These are phyloP conservation scores for Pelusios castaneus DNA, from an alignment of 2,113 vertebrate species.

Conservation along the genomic window DNA sequence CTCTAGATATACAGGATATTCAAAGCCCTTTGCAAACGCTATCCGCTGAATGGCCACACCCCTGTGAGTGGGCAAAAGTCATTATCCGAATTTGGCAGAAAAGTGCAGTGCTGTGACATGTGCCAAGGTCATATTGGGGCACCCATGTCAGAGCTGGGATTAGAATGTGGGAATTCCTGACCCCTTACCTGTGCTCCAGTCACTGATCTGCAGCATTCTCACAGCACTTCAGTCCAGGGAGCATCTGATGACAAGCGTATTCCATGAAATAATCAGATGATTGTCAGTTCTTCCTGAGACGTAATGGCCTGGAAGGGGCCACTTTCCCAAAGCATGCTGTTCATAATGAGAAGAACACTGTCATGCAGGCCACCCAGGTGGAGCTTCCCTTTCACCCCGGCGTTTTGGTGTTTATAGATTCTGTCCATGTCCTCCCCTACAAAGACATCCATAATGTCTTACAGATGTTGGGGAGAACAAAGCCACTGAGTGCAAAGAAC, in stretches of 20 bases:
- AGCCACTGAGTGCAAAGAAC: constrained; percentile 54
- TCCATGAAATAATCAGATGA: neutral
- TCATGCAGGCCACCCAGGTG: constrained; percentile 69
- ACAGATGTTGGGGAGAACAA: constrained; percentile 73
- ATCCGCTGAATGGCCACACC: neutral
- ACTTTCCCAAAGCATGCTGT: fast-evolving
- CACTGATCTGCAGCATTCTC: fast-evolving
- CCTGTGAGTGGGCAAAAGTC: neutral
- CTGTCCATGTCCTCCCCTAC: neutral
- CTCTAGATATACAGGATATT: neutral
- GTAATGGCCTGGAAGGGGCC: neutral
- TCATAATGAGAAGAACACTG: neutral
- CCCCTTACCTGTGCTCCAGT: neutral
- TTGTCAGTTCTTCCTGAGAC: fast-evolving
- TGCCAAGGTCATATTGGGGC: neutral
- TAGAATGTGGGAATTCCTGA: neutral
- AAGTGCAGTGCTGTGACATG: neutral
- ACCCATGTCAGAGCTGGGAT: neutral
- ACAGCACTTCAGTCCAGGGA: neutral
- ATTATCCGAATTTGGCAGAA: neutral
- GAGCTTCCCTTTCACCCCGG: constrained; percentile 44
- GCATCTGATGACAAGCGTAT: neutral
- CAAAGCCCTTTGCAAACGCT: neutral
- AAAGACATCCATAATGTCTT: constrained; percentile 67
- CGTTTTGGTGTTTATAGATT: constrained; percentile 56